Evolutionary conservation across 2,113 vertebrate species (phyloP).

Genomic region (Hydrolagus affinis): DNA sequence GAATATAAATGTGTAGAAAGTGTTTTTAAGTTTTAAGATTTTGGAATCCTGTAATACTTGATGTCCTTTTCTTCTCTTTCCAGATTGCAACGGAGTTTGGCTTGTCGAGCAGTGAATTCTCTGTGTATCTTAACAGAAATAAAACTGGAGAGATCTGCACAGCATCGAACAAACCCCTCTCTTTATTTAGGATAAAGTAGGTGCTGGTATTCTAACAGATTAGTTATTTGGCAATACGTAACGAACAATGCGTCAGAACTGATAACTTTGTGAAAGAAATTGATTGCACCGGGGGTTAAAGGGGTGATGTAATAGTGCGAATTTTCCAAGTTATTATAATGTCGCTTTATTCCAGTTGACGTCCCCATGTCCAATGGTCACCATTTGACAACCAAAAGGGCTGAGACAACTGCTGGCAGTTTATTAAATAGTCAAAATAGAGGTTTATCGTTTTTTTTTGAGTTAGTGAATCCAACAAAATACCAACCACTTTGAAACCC

Average conservation of each 20-base stretch:
- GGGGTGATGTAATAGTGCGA: no score
- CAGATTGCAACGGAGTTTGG: slow-evolving; percentile 96
- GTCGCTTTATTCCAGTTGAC: no score
- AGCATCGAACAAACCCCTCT: slow-evolving; percentile 80
- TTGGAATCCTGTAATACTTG: neutral
- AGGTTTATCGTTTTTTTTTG: no score
- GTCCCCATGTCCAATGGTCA: no score
- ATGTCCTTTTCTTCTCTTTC: slow-evolving; percentile 22
- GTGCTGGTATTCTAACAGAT: slow-evolving; percentile 39
- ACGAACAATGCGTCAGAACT: neutral
- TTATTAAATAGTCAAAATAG: no score
- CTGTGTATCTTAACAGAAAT: slow-evolving; percentile 87
- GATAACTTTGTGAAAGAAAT: neutral
- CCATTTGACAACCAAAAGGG: no score
- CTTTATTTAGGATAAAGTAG: slow-evolving; percentile 92
- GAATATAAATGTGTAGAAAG: neutral
- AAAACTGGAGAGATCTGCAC: slow-evolving; percentile 83
- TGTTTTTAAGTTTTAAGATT: neutral
- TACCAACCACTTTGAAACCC: no score
- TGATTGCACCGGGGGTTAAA: neutral
- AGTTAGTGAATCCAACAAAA: no score
- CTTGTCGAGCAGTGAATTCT: slow-evolving; percentile 88
- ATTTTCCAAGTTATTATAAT: no score
- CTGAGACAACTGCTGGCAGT: no score
- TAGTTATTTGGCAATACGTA: neutral